Conservation (phyloP, 2,113 vertebrate species). For the Odobenus rosmarus region DNA sequence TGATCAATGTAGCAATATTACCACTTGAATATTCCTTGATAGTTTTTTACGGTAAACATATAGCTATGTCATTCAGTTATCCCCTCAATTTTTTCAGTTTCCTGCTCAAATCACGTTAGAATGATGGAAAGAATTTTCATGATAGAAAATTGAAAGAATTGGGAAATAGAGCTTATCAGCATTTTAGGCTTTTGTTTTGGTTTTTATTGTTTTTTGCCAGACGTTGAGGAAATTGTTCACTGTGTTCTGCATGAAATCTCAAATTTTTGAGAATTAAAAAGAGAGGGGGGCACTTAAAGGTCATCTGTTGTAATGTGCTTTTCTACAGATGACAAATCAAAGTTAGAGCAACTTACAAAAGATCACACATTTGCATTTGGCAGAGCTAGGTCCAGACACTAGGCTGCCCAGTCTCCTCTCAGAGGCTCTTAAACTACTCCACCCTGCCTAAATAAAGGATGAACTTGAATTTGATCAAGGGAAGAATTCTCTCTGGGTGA, state of each 20-base stretch:
- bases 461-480: conserved; percentile 10
- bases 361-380: neutral
- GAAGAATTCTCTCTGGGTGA: neutral
- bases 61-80: neutral
- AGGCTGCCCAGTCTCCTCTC: neutral
- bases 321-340: neutral
- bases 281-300: neutral
- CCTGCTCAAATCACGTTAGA: neutral
- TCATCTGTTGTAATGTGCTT: neutral
- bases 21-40: neutral
- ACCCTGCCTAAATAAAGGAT: neutral
- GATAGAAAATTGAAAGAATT: neutral
- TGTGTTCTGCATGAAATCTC: neutral
- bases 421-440: neutral
- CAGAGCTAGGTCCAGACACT: neutral
- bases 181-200: neutral
- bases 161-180: neutral
- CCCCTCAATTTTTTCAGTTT: neutral
- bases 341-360: neutral
- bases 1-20: neutral
- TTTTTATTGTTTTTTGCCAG: neutral
- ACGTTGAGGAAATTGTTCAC: neutral
- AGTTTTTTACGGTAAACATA: neutral
- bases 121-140: neutral
- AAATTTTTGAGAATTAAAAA: conserved; percentile 22